These are phyloP conservation scores for Megathymus violae DNA, from an alignment of 1,140 invertebrate genomes.

Conservation along the genomic window DNA sequence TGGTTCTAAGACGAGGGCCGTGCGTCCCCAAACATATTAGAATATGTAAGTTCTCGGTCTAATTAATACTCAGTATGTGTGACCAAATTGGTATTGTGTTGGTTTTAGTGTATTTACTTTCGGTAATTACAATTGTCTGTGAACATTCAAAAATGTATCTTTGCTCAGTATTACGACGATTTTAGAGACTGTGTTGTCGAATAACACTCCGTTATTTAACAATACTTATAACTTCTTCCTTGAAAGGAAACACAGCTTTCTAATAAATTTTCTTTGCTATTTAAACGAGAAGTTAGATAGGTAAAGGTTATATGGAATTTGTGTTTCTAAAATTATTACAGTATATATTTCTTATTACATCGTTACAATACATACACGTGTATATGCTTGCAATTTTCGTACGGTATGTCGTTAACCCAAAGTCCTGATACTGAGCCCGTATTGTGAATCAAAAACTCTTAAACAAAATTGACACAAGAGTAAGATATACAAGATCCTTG, in stretches of 20 bases:
- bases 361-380: too few relatives aligned
- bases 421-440: not conserved
- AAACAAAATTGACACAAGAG: conserved; percentile 3
- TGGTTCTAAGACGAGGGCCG: conserved; percentile 10
- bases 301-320: conserved; percentile 20
- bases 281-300: conserved; percentile 30
- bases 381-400: not conserved
- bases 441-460: not conserved
- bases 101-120: conserved; percentile 30
- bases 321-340: not conserved
- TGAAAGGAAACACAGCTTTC: not conserved
- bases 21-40: conserved; percentile 33
- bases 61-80: conserved; percentile 65
- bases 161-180: conserved; percentile 19
- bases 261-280: conserved; percentile 11
- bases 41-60: conserved; percentile 44
- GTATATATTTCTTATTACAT: too few relatives aligned
- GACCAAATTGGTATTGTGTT: conserved; percentile 56
- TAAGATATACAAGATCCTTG: not conserved
- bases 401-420: not conserved
- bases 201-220: not conserved
- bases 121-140: conserved; percentile 15
- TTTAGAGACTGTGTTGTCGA: not conserved
- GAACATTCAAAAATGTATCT: conserved; percentile 20
- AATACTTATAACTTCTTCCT: not conserved